Evolutionary conservation across 2,888 invertebrate genomes (phyloP).

Genomic region (Endotricha flammealis): DNA sequence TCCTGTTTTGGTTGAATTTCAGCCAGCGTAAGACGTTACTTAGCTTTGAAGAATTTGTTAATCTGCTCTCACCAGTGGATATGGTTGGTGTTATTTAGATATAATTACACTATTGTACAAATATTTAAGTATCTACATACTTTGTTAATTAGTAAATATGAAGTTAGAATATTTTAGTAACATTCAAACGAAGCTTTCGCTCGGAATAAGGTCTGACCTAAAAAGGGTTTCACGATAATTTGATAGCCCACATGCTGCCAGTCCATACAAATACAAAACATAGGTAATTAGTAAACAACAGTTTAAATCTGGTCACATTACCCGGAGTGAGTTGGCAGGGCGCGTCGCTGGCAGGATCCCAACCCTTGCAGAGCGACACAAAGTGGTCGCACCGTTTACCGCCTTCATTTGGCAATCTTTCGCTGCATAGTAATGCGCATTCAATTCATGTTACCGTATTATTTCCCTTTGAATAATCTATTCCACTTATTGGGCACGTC

Average conservation of each 20-base stretch:
- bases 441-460: constrained; percentile 43
- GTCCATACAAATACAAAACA: neutral
- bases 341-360: constrained; percentile 13
- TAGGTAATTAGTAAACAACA: constrained; percentile 32
- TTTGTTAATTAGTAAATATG: no score
- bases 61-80: no score
- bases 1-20: no score
- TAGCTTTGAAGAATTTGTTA: no score
- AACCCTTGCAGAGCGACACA: constrained; percentile 28
- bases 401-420: constrained; percentile 62
- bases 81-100: no score
- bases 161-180: no score
- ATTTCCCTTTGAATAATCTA: constrained; percentile 36
- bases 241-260: neutral
- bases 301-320: constrained; percentile 39
- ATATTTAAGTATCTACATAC: no score
- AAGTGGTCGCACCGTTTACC: constrained; percentile 56
- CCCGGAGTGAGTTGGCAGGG: constrained; percentile 44
- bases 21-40: no score
- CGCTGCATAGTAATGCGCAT: constrained; percentile 49
- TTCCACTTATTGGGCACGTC: constrained; percentile 8
- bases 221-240: neutral
- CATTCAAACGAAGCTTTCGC: no score
- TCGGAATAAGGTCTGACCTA: no score
- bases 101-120: no score